Percentiles rank a stretch among this genome's conserved stretches.
These are phyloP conservation scores for Rhodinocichla rosea DNA, from an alignment of 2,113 vertebrate genomes.

Conservation along the genomic window DNA sequence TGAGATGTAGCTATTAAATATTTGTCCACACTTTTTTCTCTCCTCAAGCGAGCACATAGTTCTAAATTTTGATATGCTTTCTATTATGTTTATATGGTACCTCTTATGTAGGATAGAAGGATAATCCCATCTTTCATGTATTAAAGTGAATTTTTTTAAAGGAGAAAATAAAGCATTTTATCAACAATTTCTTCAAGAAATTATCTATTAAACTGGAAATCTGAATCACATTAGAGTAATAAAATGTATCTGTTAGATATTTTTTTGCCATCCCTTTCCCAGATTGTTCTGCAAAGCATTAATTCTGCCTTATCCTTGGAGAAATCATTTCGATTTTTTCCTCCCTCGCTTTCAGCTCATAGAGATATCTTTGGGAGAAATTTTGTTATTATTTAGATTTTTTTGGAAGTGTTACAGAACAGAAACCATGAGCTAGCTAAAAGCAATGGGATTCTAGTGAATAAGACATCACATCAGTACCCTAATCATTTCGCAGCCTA, in stretches of 20 bases:
- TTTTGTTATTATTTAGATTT: background rate
- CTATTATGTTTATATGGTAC: background rate
- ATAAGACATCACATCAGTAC: constrained; percentile 68
- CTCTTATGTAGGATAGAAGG: background rate
- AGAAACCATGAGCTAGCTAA: constrained; percentile 27
- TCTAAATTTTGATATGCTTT: background rate
- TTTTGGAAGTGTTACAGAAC: background rate
- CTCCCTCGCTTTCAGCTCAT: background rate
- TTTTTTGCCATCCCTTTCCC: background rate
- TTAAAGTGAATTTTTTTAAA: background rate
- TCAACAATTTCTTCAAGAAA: background rate
- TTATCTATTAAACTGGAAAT: background rate
- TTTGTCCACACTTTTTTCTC: background rate
- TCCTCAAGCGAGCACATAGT: background rate
- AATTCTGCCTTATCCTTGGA: background rate
- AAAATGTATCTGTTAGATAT: background rate
- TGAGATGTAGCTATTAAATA: background rate
- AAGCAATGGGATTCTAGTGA: constrained; percentile 46
- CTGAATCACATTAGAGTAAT: background rate
- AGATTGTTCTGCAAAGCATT: background rate
- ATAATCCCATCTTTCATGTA: background rate
- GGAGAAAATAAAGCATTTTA: background rate
- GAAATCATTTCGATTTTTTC: background rate
- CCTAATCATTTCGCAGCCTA: constrained; percentile 68
- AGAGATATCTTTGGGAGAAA: background rate